Conservation (phyloP, 2,113 vertebrate genomes). For the Xerus inauris region DNA sequence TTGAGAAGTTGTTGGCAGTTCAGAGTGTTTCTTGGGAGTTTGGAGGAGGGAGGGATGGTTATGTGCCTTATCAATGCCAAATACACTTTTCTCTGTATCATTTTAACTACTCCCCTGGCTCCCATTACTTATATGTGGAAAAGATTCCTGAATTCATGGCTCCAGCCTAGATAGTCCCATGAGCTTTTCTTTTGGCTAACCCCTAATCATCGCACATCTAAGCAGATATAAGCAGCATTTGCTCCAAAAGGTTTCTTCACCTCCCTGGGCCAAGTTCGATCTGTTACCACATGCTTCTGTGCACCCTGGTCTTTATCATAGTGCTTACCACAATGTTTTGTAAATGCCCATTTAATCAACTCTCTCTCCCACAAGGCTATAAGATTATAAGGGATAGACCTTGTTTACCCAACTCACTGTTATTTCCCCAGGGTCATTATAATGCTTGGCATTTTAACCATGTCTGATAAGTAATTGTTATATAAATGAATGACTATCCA, state of each 20-base stretch:
- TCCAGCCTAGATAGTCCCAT: background rate
- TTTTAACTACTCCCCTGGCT: slow-evolving; percentile 30
- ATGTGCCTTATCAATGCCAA: background rate
- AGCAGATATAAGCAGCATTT: background rate
- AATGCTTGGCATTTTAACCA: background rate
- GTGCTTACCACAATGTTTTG: background rate
- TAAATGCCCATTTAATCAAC: background rate
- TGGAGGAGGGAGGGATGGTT: background rate
- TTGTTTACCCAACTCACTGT: background rate
- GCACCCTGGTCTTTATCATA: background rate
- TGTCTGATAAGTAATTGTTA: background rate
- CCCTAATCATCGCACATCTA: background rate
- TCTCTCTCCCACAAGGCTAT: background rate
- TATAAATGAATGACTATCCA: background rate
- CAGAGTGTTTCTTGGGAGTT: slow-evolving; percentile 30
- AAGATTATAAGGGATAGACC: background rate
- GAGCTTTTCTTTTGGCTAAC: slow-evolving; percentile 11
- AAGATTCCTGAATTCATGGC: slow-evolving; percentile 11
- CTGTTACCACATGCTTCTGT: background rate
- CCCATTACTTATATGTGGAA: slow-evolving; percentile 10
- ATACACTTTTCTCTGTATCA: background rate
- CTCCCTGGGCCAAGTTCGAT: background rate
- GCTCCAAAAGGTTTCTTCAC: background rate
- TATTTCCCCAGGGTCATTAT: background rate
- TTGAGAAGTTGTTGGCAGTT: slow-evolving; percentile 27